A percentile compares a stretch with the other conserved stretches of the same genome.
Evolutionary conservation across 2,888 invertebrate genomes (phyloP).

Genomic region (Volucella inanis): DNA sequence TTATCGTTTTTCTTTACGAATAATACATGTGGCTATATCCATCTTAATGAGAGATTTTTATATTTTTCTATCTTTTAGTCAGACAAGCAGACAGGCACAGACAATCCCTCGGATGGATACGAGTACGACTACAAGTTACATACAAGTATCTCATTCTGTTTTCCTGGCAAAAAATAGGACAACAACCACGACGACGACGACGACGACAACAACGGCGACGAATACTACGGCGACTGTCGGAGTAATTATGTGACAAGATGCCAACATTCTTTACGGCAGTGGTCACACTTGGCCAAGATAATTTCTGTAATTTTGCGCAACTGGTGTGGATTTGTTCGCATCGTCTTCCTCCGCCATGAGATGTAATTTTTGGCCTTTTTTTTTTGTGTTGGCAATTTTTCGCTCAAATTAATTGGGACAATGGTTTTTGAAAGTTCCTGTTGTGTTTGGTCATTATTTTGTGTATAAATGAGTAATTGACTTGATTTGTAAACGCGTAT

Average conservation of each 20-base stretch:
- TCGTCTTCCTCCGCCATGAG: background rate
- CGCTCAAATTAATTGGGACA: slow-evolving; percentile 69
- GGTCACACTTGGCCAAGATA: slow-evolving; percentile 42
- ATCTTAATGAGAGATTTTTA: slow-evolving; percentile 41
- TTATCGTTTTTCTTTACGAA: background rate
- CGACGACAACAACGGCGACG: too few relatives aligned
- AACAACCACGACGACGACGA: too few relatives aligned
- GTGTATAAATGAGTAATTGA: slow-evolving; percentile 40
- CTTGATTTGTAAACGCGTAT: slow-evolving; percentile 50
- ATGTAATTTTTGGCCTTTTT: background rate
- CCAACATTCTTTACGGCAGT: slow-evolving; percentile 33
- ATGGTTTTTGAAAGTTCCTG: slow-evolving; percentile 62
- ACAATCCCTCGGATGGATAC: slow-evolving; percentile 12
- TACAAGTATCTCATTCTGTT: background rate
- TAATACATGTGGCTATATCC: slow-evolving; percentile 62
- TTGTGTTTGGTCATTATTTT: slow-evolving; percentile 70
- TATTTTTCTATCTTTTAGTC: slow-evolving; percentile 29
- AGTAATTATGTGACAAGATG: slow-evolving; percentile 63
- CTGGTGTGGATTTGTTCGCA: slow-evolving; percentile 37
- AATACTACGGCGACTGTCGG: slow-evolving; percentile 18
- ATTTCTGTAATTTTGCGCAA: slow-evolving; percentile 60
- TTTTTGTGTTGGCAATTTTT: too few relatives aligned
- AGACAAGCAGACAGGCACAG: slow-evolving; percentile 40
- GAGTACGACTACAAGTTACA: too few relatives aligned
- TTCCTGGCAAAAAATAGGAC: slow-evolving; percentile 29